Evolutionary conservation across 2,797 vertebrate species (phyloP).

Genomic region (Siniperca scherzeri): DNA sequence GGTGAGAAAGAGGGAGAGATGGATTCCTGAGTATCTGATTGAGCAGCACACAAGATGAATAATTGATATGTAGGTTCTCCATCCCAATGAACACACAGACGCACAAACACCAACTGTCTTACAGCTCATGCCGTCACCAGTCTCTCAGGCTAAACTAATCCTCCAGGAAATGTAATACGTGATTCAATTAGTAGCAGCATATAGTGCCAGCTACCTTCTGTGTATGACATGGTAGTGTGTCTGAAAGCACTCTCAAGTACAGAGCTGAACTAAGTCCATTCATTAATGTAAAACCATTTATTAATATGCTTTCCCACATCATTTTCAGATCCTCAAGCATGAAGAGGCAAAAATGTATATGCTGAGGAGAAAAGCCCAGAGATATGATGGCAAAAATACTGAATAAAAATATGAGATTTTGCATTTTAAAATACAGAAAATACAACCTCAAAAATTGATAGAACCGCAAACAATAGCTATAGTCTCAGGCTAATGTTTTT

Average conservation of each 20-base stretch:
- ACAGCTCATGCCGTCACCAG: slow-evolving; percentile 48
- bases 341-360: slow-evolving; percentile 20
- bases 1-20: slow-evolving; percentile 68
- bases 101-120: slow-evolving; percentile 58
- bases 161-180: slow-evolving; percentile 74
- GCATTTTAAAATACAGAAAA: slow-evolving; percentile 24
- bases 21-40: slow-evolving; percentile 76
- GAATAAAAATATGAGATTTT: slow-evolving; percentile 23
- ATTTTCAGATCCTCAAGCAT: slow-evolving; percentile 15
- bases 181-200: slow-evolving; percentile 72
- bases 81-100: slow-evolving; percentile 60
- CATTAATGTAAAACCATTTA: slow-evolving; percentile 61
- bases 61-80: slow-evolving; percentile 74
- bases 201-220: slow-evolving; percentile 41
- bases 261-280: slow-evolving; percentile 57
- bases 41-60: slow-evolving; percentile 77
- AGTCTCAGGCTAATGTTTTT: slow-evolving; percentile 56
- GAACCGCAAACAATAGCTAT: slow-evolving; percentile 26
- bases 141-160: slow-evolving; percentile 74
- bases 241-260: slow-evolving; percentile 3
- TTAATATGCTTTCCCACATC: slow-evolving; percentile 40
- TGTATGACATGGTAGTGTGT: slow-evolving; percentile 29
- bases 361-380: slow-evolving; percentile 21
- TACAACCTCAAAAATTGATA: slow-evolving; percentile 1
- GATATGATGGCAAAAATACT: not conserved